Evolutionary conservation across 2,797 vertebrate genomes (phyloP), one percentile per base, ranked within the genome.

Genomic region (Lindbergichthys nudifrons): DNA sequence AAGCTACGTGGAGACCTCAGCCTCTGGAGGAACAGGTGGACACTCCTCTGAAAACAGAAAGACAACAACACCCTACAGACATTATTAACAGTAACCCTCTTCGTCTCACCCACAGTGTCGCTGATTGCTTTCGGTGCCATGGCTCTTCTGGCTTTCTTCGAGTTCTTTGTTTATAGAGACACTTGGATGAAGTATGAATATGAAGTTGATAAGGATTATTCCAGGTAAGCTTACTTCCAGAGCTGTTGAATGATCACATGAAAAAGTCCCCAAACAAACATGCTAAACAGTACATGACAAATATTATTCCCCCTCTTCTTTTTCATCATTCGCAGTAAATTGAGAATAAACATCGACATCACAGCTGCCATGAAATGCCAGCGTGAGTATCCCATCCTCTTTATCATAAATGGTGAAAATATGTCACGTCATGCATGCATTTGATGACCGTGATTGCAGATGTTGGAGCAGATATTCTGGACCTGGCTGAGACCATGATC

Each of bases 181-280:
- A 98, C 97, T 0, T 98, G 97, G 97, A 99, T 99, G 97, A 97
- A 96, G 84, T 99, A 98, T 3, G 97, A 98, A 63, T 99, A 99
- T 84, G 95, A 97, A 91, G 98, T 99, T 70, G 98, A 99, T 92
- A 99, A 97, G 81, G 97, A 99, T 88, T 99, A 97, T 92, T 96
- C 95, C 76, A 99, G 98, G 98, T 98, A 81, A 64, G 48, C 5
- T 9, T 43, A 85, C 14, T 14, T 21, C 57, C 18, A 41, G n/a
- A 62, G 2, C 26, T 42, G 30, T 39, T 32, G 15, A 48, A 65
- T n/a, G 1, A 43, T 57, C n/a, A 42, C 2, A 53, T 14, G 8
- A 11, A 48, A 30, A 4, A 36, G 8, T 13, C 18, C 47, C 26
- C 14, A n/a, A 46, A 69, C 4, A 16, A 39, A 23, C 12, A 5